Percentiles rank a stretch among this genome's conserved stretches.
These are phyloP conservation scores for Spodoptera littoralis DNA, from an alignment of 2,888 invertebrate species.

Conservation along the genomic window DNA sequence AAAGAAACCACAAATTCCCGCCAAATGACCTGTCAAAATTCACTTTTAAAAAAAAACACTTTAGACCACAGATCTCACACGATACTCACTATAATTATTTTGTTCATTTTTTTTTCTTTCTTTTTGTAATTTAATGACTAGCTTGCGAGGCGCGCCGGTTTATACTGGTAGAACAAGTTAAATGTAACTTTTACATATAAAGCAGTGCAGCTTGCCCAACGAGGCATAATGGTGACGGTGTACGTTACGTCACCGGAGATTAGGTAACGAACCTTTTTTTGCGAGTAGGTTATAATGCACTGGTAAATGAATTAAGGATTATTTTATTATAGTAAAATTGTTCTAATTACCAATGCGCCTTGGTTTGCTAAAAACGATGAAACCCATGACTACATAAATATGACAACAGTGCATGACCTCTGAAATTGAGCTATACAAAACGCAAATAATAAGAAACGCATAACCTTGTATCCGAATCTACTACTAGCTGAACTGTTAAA, in stretches of 20 bases:
- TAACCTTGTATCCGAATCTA: too few species aligned
- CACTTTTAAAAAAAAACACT: constrained; percentile 4
- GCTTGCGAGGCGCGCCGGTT: constrained; percentile 50
- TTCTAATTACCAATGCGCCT: too few species aligned
- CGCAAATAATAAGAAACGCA: too few species aligned
- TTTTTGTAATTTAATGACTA: constrained; percentile 56
- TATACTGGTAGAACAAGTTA: constrained; percentile 67
- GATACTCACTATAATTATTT: constrained; percentile 68
- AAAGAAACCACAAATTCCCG: constrained; percentile 28
- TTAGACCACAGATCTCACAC: constrained; percentile 19
- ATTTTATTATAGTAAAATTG: neutral
- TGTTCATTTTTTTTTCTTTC: constrained; percentile 59
- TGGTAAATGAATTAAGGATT: neutral
- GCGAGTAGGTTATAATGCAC: constrained; percentile 18
- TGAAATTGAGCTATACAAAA: too few species aligned
- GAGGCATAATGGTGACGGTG: constrained; percentile 35
- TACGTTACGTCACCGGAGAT: constrained; percentile 54
- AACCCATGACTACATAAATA: too few species aligned
- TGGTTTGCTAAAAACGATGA: too few species aligned
- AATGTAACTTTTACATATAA: constrained; percentile 82
- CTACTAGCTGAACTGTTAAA: too few species aligned
- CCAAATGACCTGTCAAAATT: constrained; percentile 37
- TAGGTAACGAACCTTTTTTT: constrained; percentile 49
- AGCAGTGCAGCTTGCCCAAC: constrained; percentile 71
- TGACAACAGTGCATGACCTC: too few species aligned